Conservation (phyloP, 2,797 vertebrate species). For the Capromys pilorides region DNA sequence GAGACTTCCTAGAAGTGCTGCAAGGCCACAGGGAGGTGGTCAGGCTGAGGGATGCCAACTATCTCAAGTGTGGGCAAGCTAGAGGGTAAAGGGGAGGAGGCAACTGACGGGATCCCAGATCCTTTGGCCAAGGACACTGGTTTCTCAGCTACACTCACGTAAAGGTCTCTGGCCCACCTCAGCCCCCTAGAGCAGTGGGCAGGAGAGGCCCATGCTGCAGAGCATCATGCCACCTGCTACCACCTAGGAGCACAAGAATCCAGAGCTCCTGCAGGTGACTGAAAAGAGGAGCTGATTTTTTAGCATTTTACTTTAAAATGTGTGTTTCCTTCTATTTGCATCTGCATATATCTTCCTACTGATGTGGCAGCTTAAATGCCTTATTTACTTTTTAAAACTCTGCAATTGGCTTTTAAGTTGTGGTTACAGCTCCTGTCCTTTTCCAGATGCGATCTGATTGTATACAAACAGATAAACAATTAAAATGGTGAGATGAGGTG, state of each 20-base stretch:
- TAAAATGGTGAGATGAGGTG: constrained; percentile 77
- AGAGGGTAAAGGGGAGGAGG: not conserved
- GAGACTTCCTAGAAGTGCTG: not conserved
- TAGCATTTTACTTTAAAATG: constrained; percentile 72
- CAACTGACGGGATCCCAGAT: not conserved
- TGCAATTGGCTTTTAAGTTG: constrained; percentile 81
- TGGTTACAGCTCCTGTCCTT: constrained; percentile 81
- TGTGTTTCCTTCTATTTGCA: constrained; percentile 74
- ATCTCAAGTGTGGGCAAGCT: not conserved
- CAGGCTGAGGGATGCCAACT: not conserved
- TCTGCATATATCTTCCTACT: constrained; percentile 77
- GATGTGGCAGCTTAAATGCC: constrained; percentile 81
- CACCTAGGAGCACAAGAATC: not conserved
- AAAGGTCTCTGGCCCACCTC: not conserved
- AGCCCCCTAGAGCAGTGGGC: fast-evolving
- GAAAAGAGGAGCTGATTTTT: constrained; percentile 64
- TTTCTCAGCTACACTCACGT: not conserved
- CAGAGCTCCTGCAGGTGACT: constrained; percentile 45
- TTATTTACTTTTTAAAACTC: constrained; percentile 82
- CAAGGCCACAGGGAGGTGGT: not conserved
- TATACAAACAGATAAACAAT: constrained; percentile 80
- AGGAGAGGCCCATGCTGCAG: not conserved
- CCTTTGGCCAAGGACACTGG: not conserved
- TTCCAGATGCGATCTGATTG: constrained; percentile 79
- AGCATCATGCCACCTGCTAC: not conserved